Conservation (phyloP, 2,888 invertebrate species). For the Trissoscelio sp. region DNA sequence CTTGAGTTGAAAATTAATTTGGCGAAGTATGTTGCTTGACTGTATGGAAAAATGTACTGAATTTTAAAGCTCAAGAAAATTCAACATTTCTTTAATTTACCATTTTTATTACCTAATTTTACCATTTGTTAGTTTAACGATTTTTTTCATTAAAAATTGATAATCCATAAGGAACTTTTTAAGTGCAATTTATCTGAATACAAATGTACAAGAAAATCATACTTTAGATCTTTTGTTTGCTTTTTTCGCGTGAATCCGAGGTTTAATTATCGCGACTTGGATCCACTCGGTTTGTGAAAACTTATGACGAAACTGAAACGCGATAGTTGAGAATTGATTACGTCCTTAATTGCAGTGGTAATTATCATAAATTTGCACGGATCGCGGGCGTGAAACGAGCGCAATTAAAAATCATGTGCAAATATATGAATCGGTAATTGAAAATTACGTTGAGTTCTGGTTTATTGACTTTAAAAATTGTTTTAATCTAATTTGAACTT, state of each 20-base stretch:
- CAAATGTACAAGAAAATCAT: too few species aligned
- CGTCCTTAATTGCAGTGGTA: slow-evolving; percentile 57
- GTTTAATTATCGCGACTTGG: slow-evolving; percentile 47
- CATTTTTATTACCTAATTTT: too few species aligned
- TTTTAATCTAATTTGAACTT: background rate
- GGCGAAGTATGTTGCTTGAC: too few species aligned
- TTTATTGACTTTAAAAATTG: slow-evolving; percentile 25
- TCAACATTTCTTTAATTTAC: too few species aligned
- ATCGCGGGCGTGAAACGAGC: slow-evolving; percentile 58
- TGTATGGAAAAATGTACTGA: too few species aligned
- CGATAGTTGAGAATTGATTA: slow-evolving; percentile 75
- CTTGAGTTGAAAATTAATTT: background rate
- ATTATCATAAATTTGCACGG: slow-evolving; percentile 64
- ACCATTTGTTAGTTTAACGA: too few species aligned
- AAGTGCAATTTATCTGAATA: too few species aligned
- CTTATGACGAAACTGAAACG: slow-evolving; percentile 59
- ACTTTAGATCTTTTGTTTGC: too few species aligned
- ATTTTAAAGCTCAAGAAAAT: too few species aligned
- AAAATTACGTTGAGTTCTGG: slow-evolving; percentile 48
- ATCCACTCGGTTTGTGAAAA: slow-evolving; percentile 41
- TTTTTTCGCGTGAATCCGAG: too few species aligned
- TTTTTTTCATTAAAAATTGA: too few species aligned
- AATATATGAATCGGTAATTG: slow-evolving; percentile 61
- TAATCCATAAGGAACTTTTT: too few species aligned
- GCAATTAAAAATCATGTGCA: slow-evolving; percentile 57